These are phyloP conservation scores for Tachystola acroxantha DNA, from an alignment of 2,888 invertebrate species.

Conservation along the genomic window DNA sequence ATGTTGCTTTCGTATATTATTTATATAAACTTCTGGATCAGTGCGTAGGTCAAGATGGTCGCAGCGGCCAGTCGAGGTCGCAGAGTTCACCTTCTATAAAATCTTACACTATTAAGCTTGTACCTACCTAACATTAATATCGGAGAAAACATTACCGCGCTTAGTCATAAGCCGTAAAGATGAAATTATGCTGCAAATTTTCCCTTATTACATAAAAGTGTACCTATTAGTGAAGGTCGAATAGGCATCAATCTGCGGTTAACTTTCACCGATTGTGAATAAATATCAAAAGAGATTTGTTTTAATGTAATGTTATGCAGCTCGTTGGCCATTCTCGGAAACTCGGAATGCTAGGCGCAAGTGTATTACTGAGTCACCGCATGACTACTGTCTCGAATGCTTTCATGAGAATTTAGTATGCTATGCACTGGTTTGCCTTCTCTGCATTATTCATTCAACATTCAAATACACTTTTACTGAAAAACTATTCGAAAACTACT, in stretches of 20 bases:
- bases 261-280: constrained; percentile 12
- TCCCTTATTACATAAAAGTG: constrained; percentile 7
- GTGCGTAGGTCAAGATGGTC: constrained; percentile 39
- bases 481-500: too few relatives aligned
- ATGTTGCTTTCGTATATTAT: too few relatives aligned
- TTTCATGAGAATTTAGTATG: constrained; percentile 6
- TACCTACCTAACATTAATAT: neutral
- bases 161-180: neutral
- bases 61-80: constrained; percentile 26
- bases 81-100: constrained; percentile 19
- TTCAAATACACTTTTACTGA: too few relatives aligned
- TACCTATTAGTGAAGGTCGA: constrained; percentile 8
- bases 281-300: constrained; percentile 14
- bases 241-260: constrained; percentile 10
- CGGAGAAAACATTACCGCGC: neutral
- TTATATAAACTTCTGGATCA: too few relatives aligned
- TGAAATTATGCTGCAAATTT: constrained; percentile 14
- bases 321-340: constrained; percentile 20
- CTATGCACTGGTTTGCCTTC: neutral
- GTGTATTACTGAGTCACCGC: constrained; percentile 19
- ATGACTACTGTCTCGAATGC: constrained; percentile 2
- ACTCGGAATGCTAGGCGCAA: constrained; percentile 18
- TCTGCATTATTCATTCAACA: too few relatives aligned
- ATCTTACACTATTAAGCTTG: neutral
- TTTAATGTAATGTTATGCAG: constrained; percentile 9